These are phyloP conservation scores for Balaenoptera acutorostrata DNA, from an alignment of 2,113 vertebrate species.

Conservation along the genomic window DNA sequence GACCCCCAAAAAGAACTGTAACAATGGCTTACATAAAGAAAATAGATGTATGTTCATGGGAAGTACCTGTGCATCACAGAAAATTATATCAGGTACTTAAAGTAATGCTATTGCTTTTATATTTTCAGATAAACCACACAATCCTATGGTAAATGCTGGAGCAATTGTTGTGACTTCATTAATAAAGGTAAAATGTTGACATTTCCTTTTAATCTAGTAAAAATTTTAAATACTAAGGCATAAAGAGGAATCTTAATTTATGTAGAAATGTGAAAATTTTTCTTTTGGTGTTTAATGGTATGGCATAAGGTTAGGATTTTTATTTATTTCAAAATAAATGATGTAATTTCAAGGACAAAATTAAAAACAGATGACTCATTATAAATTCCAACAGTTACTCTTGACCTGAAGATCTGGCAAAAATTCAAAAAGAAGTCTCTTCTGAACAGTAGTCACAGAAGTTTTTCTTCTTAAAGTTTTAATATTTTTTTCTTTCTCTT, in stretches of 20 bases:
- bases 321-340: neutral
- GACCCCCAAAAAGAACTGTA: neutral
- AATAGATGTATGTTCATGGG: neutral
- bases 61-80: neutral
- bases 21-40: neutral
- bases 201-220: slow-evolving; percentile 71
- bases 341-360: slow-evolving; percentile 8
- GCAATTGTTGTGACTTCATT: slow-evolving; percentile 98
- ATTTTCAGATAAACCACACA: slow-evolving; percentile 95
- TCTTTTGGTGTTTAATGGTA: slow-evolving; percentile 29
- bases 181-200: slow-evolving; percentile 92
- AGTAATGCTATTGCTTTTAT: neutral
- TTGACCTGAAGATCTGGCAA: slow-evolving; percentile 36
- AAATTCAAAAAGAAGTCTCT: slow-evolving; percentile 39
- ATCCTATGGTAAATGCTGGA: slow-evolving; percentile 99
- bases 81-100: neutral
- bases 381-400: slow-evolving; percentile 15
- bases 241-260: slow-evolving; percentile 33
- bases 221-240: slow-evolving; percentile 21
- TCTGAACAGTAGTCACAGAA: neutral
- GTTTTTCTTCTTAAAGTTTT: slow-evolving; percentile 32
- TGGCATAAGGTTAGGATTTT: neutral
- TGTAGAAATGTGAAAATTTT: slow-evolving; percentile 5
- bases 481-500: neutral
- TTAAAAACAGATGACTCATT: slow-evolving; percentile 50